Conservation (phyloP, 2,888 invertebrate species). For the Drosophila seclusa region DNA sequence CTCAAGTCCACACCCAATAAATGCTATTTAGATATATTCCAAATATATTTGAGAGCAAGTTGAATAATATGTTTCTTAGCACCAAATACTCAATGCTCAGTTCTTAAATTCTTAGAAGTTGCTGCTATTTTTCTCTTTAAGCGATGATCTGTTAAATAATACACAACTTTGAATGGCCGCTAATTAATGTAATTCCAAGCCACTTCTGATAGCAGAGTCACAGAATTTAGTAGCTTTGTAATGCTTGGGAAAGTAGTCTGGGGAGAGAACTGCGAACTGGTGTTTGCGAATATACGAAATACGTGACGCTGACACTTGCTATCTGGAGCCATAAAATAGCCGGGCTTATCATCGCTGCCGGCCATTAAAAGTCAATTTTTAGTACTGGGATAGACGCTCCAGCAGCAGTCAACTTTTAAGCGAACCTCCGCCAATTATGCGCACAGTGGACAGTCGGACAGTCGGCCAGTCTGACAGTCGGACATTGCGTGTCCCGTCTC, state of each 20-base stretch:
- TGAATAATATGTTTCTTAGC: not conserved
- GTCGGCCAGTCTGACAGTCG: conserved; percentile 46
- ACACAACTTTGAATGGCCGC: not conserved
- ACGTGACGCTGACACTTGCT: conserved; percentile 82
- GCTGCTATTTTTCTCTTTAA: not conserved
- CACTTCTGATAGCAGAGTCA: not conserved
- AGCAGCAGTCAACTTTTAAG: conserved; percentile 50
- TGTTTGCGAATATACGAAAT: conserved; percentile 39
- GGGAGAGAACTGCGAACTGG: conserved; percentile 10
- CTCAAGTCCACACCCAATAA: not conserved
- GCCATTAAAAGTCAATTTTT: conserved; percentile 82
- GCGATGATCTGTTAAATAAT: not conserved
- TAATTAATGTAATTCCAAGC: conserved; percentile 10
- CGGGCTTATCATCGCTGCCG: conserved; percentile 76
- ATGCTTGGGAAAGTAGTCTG: not conserved
- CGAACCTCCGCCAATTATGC: conserved; percentile 63
- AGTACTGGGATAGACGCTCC: conserved; percentile 59
- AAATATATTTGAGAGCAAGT: not conserved
- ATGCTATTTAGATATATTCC: not conserved
- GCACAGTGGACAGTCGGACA: conserved; percentile 55
- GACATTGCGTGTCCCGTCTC: conserved; percentile 45
- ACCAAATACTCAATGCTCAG: no score
- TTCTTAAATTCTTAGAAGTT: not conserved
- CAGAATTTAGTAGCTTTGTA: conserved; percentile 9
- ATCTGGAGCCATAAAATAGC: conserved; percentile 80